Evolutionary conservation across 2,888 invertebrate genomes (phyloP).

Genomic region (Synergus laeviventris): DNA sequence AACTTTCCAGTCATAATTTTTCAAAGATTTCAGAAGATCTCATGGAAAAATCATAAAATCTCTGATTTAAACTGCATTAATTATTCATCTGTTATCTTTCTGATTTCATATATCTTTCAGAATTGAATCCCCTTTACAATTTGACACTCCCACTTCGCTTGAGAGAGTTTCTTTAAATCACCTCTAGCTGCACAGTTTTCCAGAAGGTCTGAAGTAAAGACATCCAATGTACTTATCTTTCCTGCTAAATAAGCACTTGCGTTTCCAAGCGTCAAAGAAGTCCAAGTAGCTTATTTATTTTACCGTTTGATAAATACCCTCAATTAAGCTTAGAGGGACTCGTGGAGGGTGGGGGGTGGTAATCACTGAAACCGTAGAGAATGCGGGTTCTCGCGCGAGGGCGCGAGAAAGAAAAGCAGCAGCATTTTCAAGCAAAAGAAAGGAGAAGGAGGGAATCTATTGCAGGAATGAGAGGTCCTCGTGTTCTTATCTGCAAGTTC

Average conservation of each 20-base stretch:
- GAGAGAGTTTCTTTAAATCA: constrained; percentile 3
- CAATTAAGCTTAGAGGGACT: constrained; percentile 65
- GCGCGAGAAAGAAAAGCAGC: neutral
- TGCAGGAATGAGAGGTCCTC: constrained; percentile 51
- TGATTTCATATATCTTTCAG: neutral
- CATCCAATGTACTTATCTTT: constrained; percentile 63
- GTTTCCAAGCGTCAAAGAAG: constrained; percentile 62
- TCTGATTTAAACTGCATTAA: neutral
- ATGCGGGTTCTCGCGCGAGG: constrained; percentile 40
- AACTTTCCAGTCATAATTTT: too few species aligned
- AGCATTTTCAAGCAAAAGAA: constrained; percentile 34
- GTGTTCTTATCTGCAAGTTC: constrained; percentile 68
- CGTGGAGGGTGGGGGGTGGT: neutral
- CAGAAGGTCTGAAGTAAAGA: neutral
- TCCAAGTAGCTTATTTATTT: constrained; percentile 72
- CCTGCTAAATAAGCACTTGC: constrained; percentile 64
- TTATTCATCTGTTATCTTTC: neutral
- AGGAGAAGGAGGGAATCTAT: constrained; percentile 44
- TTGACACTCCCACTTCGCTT: neutral
- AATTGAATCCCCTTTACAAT: constrained; percentile 3
- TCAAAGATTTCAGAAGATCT: too few species aligned
- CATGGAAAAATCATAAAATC: too few species aligned
- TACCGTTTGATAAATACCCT: constrained; percentile 71
- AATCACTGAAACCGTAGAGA: constrained; percentile 34
- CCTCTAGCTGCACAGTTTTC: neutral